phyloP scores from a whole-genome alignment of 64 coral and sea anemone genomes.

The Actinia tenebrosa region DNA sequence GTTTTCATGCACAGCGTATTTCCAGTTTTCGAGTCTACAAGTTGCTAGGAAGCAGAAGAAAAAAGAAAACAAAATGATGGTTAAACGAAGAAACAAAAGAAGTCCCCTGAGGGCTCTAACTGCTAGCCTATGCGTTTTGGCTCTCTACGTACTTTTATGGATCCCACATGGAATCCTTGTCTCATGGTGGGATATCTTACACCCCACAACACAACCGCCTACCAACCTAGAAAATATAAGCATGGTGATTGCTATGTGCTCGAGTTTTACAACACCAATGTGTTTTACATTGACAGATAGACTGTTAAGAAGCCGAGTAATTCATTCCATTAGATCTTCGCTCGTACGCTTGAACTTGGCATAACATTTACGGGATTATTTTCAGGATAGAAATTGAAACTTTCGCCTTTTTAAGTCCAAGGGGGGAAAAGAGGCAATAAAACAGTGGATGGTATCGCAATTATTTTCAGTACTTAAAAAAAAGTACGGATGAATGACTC shows the following conservation, averaged over 20 bases:
- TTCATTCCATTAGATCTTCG: background rate
- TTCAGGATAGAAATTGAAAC: no score
- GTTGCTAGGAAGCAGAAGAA: constrained; percentile 19
- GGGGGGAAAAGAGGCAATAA: background rate
- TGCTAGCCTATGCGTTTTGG: background rate
- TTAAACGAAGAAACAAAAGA: background rate
- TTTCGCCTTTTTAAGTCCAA: no score
- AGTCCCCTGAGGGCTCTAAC: background rate
- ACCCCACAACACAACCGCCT: background rate
- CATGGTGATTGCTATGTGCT: constrained; percentile 14
- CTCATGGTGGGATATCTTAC: constrained; percentile 13
- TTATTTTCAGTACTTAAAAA: background rate
- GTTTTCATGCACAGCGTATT: background rate
- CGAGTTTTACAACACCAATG: constrained; percentile 12
- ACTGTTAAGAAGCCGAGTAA: background rate
- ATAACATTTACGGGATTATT: background rate
- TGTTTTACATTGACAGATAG: constrained; percentile 5
- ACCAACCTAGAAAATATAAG: constrained; percentile 7
- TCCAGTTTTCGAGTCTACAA: constrained; percentile 14
- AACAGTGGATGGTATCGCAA: background rate
- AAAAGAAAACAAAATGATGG: constrained; percentile 1
- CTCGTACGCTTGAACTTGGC: background rate
- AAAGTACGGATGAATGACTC: background rate
- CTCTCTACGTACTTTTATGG: background rate
- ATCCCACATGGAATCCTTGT: background rate